Evolutionary conservation across 2,888 invertebrate genomes (phyloP), one percentile per base, ranked within the genome.

Genomic region (Miltochrista miniata): DNA sequence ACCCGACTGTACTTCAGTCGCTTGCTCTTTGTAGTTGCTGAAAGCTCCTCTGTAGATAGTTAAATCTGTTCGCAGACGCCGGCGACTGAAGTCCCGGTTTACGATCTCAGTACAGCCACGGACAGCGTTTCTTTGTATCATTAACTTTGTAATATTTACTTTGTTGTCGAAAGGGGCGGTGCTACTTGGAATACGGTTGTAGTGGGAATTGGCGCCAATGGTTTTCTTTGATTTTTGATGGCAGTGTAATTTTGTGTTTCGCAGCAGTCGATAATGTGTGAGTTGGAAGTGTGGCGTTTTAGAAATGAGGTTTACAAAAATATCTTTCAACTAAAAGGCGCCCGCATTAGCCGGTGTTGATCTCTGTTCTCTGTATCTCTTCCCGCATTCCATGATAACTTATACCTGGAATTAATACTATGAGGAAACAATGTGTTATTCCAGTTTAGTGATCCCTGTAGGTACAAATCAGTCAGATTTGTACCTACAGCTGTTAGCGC

Each of bases 11-110:
- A 18, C 13, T 38, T 58, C 54, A 51, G 45, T 39, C 47, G 49
- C 45, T 49, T 44, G 54, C 62, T 56, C 78, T 81, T 80, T 83
- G 83, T 83, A 76, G 74, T 73, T 54, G 61, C 74, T 77, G 75
- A 80, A 82, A 78, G 63, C 67, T 65, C 60, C 72, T 76, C 75
- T 60, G 71, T 78, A 82, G 85, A 85, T 81, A 86, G 81, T 85
- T 74, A 84, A 83, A 56, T 54, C 63, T 54, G 59, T 63, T 63
- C 66, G 75, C 61, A 72, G 75, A 78, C 80, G 79, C 69, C 79
- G 72, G 74, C 75, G 78, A 71, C 81, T 79, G 79, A 76, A 85
- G 78, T 78, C 63, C 51, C 59, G 55, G 61, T 84, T 85, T 81
- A 85, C 76, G 81, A 79, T 55, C 60, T 83, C 64, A 63, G 84